Evolutionary conservation across 2,888 invertebrate genomes (phyloP), one percentile per base, ranked within the genome.

Genomic region (Caprella mutica): DNA sequence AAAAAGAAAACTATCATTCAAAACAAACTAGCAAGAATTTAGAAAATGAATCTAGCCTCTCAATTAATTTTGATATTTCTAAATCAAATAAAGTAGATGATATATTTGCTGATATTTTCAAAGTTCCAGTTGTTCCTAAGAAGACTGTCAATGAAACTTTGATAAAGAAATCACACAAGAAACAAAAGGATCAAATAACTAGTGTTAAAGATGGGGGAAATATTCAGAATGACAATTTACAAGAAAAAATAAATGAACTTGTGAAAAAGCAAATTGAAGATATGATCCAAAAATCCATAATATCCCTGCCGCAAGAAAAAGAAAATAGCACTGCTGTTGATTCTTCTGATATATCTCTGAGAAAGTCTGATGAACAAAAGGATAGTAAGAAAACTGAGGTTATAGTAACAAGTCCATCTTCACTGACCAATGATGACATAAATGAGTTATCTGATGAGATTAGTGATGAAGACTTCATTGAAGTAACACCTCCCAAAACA

Each of bases 81-180:
- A 59, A 23, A 59, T 67, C 24, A 54, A 66, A 66, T 66, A 50
- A 60, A 61, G 52, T 67, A 43, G 65, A 65, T 55, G 64, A 65
- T 43, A 58, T 61, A n/a, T 58, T 62, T 65, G 56, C 58, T 40
- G 53, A 67, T 65, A 42, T 55, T 38, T 64, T 64, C 19, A 43
- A 19, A 38, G 19, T n/a, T 38, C n/a, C 2, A 38, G 19, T 3
- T 4, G 19, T n/a, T 17, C 38, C 38, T 38, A 19, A n/a, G 3
- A 38, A 3, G 4, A 19, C n/a, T n/a, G n/a, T n/a, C n/a, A n/a
- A n/a, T n/a, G n/a, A n/a, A n/a, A n/a, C n/a, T n/a, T n/a, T n/a
- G n/a, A n/a, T n/a, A n/a, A n/a, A n/a, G n/a, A n/a, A n/a, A n/a
- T n/a, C n/a, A n/a, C n/a, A n/a, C n/a, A n/a, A n/a, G n/a, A n/a